These are phyloP conservation scores for Ciconia nigra DNA, from an alignment of 2,797 vertebrate genomes.

Conservation along the genomic window DNA sequence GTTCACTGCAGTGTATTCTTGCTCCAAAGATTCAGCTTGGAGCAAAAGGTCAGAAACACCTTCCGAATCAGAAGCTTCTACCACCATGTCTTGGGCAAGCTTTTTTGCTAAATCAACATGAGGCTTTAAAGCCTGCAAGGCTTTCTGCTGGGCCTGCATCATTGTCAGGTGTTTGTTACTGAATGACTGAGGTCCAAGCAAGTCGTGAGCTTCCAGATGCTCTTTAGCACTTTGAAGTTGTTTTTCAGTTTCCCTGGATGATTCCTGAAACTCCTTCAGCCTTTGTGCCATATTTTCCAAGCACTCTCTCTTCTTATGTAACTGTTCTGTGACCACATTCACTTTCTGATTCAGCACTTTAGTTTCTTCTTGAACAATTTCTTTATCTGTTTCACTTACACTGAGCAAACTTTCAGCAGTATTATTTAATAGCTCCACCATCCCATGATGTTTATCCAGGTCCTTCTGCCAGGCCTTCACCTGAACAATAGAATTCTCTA, in stretches of 20 bases:
- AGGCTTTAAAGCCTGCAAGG: conserved; percentile 82
- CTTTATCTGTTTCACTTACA: conserved; percentile 83
- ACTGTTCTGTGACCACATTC: conserved; percentile 80
- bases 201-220: conserved; percentile 82
- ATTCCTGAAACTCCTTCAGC: conserved; percentile 90
- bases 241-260: conserved; percentile 81
- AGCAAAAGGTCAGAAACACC: conserved; percentile 88
- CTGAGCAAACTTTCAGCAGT: conserved; percentile 85
- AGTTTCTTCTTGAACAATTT: conserved; percentile 82
- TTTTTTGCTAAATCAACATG: conserved; percentile 84
- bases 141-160: conserved; percentile 93
- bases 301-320: conserved; percentile 85
- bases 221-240: conserved; percentile 86
- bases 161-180: conserved; percentile 90
- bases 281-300: conserved; percentile 87
- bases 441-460: conserved; percentile 88
- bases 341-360: conserved; percentile 78
- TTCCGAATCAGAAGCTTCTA: conserved; percentile 82
- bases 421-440: conserved; percentile 85
- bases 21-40: conserved; percentile 84
- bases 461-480: conserved; percentile 90
- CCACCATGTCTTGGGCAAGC: conserved; percentile 87
- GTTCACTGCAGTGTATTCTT: conserved; percentile 80
- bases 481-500: conserved; percentile 82
- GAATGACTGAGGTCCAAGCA: conserved; percentile 85